These are phyloP conservation scores for Conus ventricosus DNA, from an alignment of 1,140 invertebrate genomes.

Conservation along the genomic window DNA sequence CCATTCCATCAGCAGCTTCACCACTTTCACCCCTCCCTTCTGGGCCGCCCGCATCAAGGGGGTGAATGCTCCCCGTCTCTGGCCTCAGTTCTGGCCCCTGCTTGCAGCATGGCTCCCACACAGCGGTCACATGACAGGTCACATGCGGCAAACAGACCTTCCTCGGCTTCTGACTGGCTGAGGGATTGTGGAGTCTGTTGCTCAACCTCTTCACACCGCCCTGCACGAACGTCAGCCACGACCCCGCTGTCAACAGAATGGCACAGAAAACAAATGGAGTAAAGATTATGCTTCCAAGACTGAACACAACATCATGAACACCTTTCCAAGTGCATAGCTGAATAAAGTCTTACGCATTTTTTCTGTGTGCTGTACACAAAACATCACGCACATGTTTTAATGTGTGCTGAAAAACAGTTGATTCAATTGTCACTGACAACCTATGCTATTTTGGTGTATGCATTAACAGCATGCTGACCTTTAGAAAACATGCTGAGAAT, in stretches of 20 bases:
- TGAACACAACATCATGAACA: too few relatives aligned
- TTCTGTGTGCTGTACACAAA: too few relatives aligned
- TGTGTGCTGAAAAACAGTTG: too few relatives aligned
- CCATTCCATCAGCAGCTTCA: constrained; percentile 85
- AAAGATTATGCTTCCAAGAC: neutral
- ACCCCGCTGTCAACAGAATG: neutral
- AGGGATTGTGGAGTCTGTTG: neutral
- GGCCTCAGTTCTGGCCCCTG: constrained; percentile 20
- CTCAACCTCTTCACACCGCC: neutral
- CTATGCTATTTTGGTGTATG: too few relatives aligned
- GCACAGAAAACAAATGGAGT: neutral
- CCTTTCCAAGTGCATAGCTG: too few relatives aligned
- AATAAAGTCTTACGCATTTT: too few relatives aligned
- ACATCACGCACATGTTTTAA: too few relatives aligned
- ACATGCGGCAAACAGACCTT: constrained; percentile 52
- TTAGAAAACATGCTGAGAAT: too few relatives aligned
- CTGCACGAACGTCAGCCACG: neutral
- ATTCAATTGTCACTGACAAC: too few relatives aligned
- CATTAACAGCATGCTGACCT: too few relatives aligned
- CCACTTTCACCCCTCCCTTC: constrained; percentile 87
- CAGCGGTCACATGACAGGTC: constrained; percentile 49
- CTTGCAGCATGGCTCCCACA: constrained; percentile 36
- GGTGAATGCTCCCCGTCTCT: constrained; percentile 78
- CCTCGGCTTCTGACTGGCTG: constrained; percentile 42
- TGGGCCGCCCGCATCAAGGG: constrained; percentile 90